Evolutionary conservation across 2,113 vertebrate genomes (phyloP), one percentile per base, ranked within the genome.

Genomic region (Thymallus thymallus): DNA sequence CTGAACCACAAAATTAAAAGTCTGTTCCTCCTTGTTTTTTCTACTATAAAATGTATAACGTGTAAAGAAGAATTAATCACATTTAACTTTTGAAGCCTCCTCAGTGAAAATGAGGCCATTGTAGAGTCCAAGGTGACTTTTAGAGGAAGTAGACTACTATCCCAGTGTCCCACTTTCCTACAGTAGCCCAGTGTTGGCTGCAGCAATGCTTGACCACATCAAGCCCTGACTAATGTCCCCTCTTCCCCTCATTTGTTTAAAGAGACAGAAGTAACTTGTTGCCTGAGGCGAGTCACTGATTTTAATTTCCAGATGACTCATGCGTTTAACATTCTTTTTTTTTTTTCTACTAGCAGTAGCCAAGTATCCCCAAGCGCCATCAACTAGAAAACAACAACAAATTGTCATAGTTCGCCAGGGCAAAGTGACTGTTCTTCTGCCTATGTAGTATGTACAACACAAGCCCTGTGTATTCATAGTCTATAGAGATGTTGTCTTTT

Each of bases 221-320:
- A 32, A 61, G 22, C 55, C 32, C 4, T 23, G 29, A 30, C 55
- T n/a, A 66, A 60, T 51, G 48, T 51, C 56, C 56, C 16, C 5
- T 22, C 6, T 71, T 56, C 16, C n/a, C 72, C 20, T n/a, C 5
- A 13, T n/a, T 71, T 30, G 60, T 80, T 76, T 77, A 70, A 80
- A 80, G 69, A 68, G 81, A 82, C 71, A 83, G 63, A 67, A 67
- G 74, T 64, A 55, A 29, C 80, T 68, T 48, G 75, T 72, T 72
- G 73, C 80, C 73, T 26, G 20, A 69, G 66, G 82, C 69, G 1
- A 80, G 69, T 73, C 72, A 46, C 75, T 72, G 82, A 87, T 86
- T 78, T 86, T 78, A 83, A 80, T 83, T 82, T 82, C 61, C 74
- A 80, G 73, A 62, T 72, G 68, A 68, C 48, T 73, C 72, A 29